These are phyloP conservation scores for Pongo abelii DNA, from an alignment of 2,113 vertebrate genomes.

Conservation along the genomic window DNA sequence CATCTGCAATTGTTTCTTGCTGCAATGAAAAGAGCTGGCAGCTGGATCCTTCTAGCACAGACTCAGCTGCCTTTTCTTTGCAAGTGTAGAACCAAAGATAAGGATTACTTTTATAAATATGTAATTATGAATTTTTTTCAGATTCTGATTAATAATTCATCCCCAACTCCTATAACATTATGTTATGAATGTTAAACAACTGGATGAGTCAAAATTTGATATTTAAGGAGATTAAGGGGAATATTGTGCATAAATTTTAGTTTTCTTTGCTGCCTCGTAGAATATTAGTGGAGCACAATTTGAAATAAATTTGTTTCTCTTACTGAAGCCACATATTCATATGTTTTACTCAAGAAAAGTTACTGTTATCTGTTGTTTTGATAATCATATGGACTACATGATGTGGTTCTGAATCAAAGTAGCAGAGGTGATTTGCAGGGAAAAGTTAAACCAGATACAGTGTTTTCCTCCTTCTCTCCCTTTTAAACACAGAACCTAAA, in stretches of 20 bases:
- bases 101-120: conserved; percentile 78
- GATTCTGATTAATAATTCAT: conserved; percentile 79
- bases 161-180: conserved; percentile 55
- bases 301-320: conserved; percentile 50
- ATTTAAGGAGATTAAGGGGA: conserved; percentile 75
- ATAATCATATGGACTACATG: neutral
- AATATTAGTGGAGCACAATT: conserved; percentile 39
- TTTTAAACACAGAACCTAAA: neutral
- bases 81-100: conserved; percentile 59
- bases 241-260: conserved; percentile 62
- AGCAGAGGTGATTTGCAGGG: neutral
- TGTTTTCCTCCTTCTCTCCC: neutral
- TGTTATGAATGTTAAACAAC: conserved; percentile 75
- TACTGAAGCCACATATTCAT: neutral
- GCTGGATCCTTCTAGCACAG: conserved; percentile 39
- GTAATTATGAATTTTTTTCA: conserved; percentile 75
- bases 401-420: neutral
- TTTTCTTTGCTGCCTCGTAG: conserved; percentile 36
- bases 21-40: conserved; percentile 58
- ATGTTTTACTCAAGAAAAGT: conserved; percentile 13
- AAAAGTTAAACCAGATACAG: neutral
- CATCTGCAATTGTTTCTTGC: conserved; percentile 60
- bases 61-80: conserved; percentile 68
- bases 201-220: conserved; percentile 64
- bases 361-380: neutral